Percentiles rank a stretch among this genome's conserved stretches.
Conservation (phyloP, 23 tunicate species). For the Halocynthia roretzi region DNA sequence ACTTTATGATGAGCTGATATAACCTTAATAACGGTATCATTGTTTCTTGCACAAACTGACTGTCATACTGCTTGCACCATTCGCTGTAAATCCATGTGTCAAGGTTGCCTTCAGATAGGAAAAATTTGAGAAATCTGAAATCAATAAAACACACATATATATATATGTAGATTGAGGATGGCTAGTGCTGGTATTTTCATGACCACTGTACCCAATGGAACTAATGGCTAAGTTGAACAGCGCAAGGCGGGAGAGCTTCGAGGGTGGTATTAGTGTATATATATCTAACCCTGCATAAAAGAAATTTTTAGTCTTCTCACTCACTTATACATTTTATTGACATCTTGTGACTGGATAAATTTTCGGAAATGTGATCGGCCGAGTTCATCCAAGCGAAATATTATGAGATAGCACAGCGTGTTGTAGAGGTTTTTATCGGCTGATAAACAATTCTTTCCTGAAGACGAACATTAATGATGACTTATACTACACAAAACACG, state of each 20-base stretch:
- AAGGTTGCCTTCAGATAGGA: conserved; percentile 53
- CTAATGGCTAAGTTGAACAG: too few relatives aligned
- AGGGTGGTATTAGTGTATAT: too few relatives aligned
- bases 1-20: too few relatives aligned
- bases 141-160: conserved; percentile 4
- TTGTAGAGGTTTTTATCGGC: conserved; percentile 40
- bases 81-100: conserved; percentile 64
- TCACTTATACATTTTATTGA: conserved; percentile 70
- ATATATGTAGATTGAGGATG: neutral
- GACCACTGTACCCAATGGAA: too few relatives aligned
- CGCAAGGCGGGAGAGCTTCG: too few relatives aligned
- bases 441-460: conserved; percentile 54
- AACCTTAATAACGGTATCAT: conserved; percentile 28
- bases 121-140: conserved; percentile 69
- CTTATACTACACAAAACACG: neutral
- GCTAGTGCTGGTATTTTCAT: too few relatives aligned
- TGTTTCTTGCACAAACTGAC: conserved; percentile 52
- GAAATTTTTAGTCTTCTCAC: neutral
- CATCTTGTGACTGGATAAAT: conserved; percentile 58
- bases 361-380: conserved; percentile 52
- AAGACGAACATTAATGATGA: neutral
- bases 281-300: too few relatives aligned
- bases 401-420: conserved; percentile 60
- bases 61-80: conserved; percentile 81
- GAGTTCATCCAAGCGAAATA: conserved; percentile 72